phyloP scores from a whole-genome alignment of 2,888 invertebrate genomes.

The Clostera curtula region DNA sequence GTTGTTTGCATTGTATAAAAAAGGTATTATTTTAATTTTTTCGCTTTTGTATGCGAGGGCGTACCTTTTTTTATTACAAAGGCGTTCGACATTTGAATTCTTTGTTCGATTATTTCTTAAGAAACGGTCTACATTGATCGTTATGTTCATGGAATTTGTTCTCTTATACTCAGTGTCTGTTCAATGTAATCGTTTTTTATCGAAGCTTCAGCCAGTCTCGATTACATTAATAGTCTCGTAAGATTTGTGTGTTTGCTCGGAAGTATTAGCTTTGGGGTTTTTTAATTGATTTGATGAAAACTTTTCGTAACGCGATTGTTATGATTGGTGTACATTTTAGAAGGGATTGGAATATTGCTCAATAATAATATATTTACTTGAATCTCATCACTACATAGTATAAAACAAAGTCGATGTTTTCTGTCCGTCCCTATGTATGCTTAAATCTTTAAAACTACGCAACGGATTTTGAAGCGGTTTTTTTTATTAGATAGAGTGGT shows the following conservation, averaged over 20 bases:
- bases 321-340: no score
- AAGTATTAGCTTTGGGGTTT: conserved; percentile 17
- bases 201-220: conserved; percentile 21
- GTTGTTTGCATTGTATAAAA: conserved; percentile 45
- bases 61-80: conserved; percentile 27
- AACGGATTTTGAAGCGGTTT: no score
- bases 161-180: conserved; percentile 30
- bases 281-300: conserved; percentile 16
- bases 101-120: conserved; percentile 36
- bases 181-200: conserved; percentile 34
- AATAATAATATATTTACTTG: no score
- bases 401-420: no score
- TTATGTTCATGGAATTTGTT: conserved; percentile 39
- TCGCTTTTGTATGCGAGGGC: conserved; percentile 26
- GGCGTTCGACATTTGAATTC: conserved; percentile 20
- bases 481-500: no score
- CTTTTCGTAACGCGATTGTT: no score
- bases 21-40: conserved; percentile 46
- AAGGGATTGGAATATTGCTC: no score
- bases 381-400: no score
- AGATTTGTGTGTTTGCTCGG: conserved; percentile 22
- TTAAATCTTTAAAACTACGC: no score
- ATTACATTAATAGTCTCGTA: conserved; percentile 29
- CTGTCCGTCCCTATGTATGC: no score
- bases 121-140: conserved; percentile 37